Evolutionary conservation across 2,888 invertebrate species (phyloP).

Genomic region (Limulus polyphemus): DNA sequence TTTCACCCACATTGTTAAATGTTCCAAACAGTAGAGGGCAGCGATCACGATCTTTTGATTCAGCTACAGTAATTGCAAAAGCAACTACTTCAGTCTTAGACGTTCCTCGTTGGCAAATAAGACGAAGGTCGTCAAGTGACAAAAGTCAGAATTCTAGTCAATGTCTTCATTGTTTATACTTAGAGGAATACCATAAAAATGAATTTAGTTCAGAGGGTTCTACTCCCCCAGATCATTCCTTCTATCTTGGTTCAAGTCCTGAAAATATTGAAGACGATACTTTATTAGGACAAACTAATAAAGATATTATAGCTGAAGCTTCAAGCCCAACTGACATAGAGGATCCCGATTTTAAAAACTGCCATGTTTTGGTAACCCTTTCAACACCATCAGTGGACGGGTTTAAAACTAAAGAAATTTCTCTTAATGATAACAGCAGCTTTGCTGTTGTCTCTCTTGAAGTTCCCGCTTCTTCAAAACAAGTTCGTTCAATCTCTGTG

Average conservation of each 20-base stretch:
- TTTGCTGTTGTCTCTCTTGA: background rate
- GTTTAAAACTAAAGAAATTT: background rate
- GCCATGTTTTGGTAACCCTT: background rate
- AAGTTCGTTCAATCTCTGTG: background rate
- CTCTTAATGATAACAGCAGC: background rate
- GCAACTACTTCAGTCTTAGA: background rate
- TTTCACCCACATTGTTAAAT: background rate
- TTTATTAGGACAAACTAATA: background rate
- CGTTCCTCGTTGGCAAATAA: background rate
- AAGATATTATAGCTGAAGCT: background rate
- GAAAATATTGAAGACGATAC: background rate
- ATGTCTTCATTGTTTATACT: conserved; percentile 3
- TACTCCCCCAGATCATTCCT: background rate
- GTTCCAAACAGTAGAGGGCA: background rate
- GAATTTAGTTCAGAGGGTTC: background rate
- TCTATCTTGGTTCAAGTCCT: background rate
- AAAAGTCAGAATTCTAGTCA: background rate
- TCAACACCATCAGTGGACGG: background rate
- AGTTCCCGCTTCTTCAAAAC: background rate
- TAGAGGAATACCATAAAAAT: background rate
- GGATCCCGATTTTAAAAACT: background rate
- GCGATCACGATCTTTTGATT: background rate
- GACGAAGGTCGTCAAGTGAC: background rate
- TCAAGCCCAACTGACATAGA: background rate
- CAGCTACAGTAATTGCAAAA: background rate